Percentiles rank a stretch among this genome's conserved stretches.
Conservation (phyloP, 2,113 vertebrate species). For the Cichladusa arquata region DNA sequence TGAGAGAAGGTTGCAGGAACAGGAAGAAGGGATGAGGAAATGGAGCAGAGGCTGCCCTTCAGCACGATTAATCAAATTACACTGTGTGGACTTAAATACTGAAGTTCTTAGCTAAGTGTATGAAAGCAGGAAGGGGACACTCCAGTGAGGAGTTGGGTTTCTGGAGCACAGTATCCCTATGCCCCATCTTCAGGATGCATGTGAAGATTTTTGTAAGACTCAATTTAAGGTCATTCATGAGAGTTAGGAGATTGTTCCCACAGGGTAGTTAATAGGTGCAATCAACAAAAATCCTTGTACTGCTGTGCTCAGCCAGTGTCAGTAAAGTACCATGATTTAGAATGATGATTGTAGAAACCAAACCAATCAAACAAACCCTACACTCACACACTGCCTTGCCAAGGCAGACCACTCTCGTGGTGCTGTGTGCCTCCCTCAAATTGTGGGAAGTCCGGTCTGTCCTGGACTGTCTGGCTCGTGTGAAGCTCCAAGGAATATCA, state of each 20-base stretch:
- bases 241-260: not conserved
- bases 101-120: not conserved
- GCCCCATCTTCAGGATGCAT: not conserved
- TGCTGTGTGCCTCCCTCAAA: not conserved
- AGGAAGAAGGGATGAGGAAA: not conserved
- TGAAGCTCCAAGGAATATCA: not conserved
- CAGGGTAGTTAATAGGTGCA: not conserved
- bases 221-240: not conserved
- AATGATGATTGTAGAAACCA: not conserved
- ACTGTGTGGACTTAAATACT: not conserved
- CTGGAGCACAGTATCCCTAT: not conserved
- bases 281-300: not conserved
- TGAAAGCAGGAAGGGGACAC: not conserved
- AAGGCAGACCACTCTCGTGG: not conserved
- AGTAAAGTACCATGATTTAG: not conserved
- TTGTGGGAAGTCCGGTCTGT: not conserved
- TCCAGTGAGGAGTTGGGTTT: not conserved
- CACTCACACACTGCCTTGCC: not conserved
- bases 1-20: not conserved
- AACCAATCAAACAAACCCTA: not conserved
- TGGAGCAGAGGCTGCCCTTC: not conserved
- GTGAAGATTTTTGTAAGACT: not conserved
- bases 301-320: not conserved
- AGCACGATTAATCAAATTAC: not conserved
- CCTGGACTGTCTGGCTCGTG: too few relatives aligned